A percentile compares a stretch with the other conserved stretches of the same genome.
These are phyloP conservation scores for Rhinoderma darwinii DNA, from an alignment of 2,113 vertebrate species.

Conservation along the genomic window DNA sequence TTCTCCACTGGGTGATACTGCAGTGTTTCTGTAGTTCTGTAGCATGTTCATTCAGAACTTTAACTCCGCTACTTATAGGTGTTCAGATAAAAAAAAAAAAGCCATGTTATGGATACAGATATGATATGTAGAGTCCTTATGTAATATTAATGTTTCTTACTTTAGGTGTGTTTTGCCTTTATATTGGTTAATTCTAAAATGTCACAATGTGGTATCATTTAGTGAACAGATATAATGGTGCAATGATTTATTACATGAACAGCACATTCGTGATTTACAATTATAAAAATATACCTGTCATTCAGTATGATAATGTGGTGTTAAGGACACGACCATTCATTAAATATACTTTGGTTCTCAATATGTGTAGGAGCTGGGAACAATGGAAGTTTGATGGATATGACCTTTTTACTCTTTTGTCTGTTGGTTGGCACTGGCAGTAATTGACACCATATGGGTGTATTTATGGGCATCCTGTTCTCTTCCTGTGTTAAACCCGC, in stretches of 20 bases:
- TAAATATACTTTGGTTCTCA: background rate
- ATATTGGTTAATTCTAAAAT: no score
- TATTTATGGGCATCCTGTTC: constrained; percentile 56
- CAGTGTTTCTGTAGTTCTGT: background rate
- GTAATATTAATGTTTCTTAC: no score
- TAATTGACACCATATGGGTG: constrained; percentile 19
- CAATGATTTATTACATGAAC: background rate
- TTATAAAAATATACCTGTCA: background rate
- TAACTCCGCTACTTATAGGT: background rate
- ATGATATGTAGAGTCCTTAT: no score
- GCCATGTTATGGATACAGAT: no score
- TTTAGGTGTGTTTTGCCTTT: no score
- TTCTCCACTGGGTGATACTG: constrained; percentile 23
- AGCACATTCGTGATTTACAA: background rate
- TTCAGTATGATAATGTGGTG: background rate
- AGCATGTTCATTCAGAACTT: background rate
- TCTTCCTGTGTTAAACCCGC: constrained; percentile 48
- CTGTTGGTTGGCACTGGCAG: accelerated
- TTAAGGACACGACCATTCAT: background rate
- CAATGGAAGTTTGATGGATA: background rate
- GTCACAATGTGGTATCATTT: background rate
- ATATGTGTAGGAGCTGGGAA: background rate
- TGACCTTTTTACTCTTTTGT: constrained; percentile 5
- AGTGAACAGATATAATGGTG: background rate
- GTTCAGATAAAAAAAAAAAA: background rate